phyloP scores from a whole-genome alignment of 1,140 invertebrate species.

The Paraescarpia echinospica region DNA sequence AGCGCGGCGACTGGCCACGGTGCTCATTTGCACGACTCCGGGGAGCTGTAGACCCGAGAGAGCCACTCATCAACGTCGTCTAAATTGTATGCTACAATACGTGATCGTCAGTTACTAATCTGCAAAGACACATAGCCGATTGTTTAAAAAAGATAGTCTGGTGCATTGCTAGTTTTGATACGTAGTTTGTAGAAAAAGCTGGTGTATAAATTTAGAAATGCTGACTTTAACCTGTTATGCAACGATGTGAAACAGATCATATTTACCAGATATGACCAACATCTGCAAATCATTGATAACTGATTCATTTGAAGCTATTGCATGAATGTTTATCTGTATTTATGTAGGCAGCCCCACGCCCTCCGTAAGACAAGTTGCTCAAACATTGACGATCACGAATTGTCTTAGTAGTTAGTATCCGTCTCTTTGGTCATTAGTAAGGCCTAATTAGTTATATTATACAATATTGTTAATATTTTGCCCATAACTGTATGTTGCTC shows the following conservation, averaged over 20 bases:
- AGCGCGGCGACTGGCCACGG: conserved; percentile 92
- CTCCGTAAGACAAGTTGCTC: neutral
- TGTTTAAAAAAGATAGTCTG: neutral
- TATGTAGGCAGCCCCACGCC: neutral
- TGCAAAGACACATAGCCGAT: neutral
- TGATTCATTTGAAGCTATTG: neutral
- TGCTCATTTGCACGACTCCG: conserved; percentile 51
- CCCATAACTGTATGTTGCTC: neutral
- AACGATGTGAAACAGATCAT: no score
- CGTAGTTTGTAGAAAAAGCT: neutral
- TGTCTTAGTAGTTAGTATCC: neutral
- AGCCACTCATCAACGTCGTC: neutral
- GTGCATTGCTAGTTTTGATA: neutral
- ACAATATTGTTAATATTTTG: neutral
- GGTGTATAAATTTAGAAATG: no score
- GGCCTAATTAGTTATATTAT: neutral
- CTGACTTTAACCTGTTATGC: no score
- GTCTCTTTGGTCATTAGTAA: neutral
- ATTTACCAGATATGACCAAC: neutral
- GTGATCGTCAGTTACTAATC: neutral
- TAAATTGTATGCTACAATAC: neutral
- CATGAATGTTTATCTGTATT: neutral
- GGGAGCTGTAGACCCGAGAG: conserved; percentile 14
- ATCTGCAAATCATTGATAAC: neutral
- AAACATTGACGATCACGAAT: neutral